Evolutionary conservation across 2,113 vertebrate species (phyloP).

Genomic region (Ptyas mucosa): DNA sequence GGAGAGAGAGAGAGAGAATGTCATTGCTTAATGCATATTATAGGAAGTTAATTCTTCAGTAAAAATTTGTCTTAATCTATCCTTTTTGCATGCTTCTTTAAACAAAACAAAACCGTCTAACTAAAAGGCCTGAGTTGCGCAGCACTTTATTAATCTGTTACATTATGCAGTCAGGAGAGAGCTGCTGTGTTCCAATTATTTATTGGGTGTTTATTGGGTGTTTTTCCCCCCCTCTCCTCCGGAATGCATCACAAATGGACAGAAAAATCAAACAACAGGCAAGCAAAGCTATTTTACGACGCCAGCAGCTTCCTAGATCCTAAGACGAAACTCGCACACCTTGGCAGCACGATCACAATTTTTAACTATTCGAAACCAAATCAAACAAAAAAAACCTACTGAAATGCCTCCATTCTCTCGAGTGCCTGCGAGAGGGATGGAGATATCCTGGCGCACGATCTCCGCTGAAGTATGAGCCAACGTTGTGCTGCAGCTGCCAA

Average conservation of each 20-base stretch:
- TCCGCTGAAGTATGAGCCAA: too few species aligned
- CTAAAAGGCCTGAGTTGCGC: background rate
- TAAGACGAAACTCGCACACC: background rate
- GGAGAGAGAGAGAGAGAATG: background rate
- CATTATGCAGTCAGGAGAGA: fast-evolving
- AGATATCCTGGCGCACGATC: too few species aligned
- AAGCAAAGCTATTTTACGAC: background rate
- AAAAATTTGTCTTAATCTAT: background rate
- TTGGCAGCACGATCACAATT: background rate
- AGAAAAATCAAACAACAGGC: conserved; percentile 9
- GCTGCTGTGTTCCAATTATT: conserved; percentile 1
- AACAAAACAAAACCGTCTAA: background rate
- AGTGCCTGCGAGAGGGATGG: too few species aligned
- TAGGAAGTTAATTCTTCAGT: background rate
- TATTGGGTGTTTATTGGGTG: background rate
- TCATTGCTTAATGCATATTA: background rate
- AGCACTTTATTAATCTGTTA: conserved; percentile 10
- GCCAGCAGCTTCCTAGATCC: background rate
- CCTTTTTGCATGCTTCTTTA: background rate
- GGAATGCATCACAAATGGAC: background rate
- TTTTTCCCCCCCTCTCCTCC: background rate
- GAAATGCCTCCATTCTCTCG: too few species aligned
- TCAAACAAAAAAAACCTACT: too few species aligned
- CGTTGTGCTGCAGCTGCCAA: too few species aligned
- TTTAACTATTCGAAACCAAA: background rate